A percentile compares a stretch with the other conserved stretches of the same genome.
Conservation (phyloP, 2,888 invertebrate genomes). For the Caenorhabditis sp. region DNA sequence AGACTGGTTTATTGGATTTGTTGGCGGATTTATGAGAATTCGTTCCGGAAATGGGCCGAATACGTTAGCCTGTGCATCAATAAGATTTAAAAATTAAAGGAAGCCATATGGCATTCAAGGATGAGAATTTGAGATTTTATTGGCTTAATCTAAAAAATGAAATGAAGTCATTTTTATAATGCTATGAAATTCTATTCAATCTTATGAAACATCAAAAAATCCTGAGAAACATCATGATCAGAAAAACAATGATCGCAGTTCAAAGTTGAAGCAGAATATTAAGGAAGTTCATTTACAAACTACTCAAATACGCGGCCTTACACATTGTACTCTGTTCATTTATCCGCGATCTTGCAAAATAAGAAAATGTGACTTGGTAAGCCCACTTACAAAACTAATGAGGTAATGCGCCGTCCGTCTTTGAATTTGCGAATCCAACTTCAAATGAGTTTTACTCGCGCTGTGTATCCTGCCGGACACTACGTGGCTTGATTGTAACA, state of each 20-base stretch:
- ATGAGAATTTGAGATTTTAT: neutral
- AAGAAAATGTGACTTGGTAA: neutral
- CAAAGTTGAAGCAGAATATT: neutral
- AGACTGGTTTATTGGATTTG: conserved; percentile 17
- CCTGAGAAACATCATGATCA: neutral
- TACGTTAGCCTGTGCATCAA: too few relatives aligned
- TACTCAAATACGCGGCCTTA: neutral
- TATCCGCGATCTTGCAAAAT: neutral
- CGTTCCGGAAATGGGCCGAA: conserved; percentile 26
- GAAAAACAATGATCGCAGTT: neutral
- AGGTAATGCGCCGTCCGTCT: neutral
- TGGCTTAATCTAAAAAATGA: too few relatives aligned
- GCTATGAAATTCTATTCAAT: too few relatives aligned
- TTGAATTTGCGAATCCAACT: neutral
- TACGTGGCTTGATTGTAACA: conserved; percentile 16
- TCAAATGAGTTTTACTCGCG: too few relatives aligned
- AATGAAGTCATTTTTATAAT: too few relatives aligned
- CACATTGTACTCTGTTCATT: conserved; percentile 3
- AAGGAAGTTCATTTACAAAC: neutral
- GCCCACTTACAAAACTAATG: neutral
- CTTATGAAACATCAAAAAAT: too few relatives aligned
- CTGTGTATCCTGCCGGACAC: conserved; percentile 1
- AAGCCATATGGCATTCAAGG: neutral
- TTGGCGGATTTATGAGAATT: conserved; percentile 1
- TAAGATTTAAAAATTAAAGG: neutral